Conservation (phyloP, 2,113 vertebrate species). For the Melanerpes formicivorus region DNA sequence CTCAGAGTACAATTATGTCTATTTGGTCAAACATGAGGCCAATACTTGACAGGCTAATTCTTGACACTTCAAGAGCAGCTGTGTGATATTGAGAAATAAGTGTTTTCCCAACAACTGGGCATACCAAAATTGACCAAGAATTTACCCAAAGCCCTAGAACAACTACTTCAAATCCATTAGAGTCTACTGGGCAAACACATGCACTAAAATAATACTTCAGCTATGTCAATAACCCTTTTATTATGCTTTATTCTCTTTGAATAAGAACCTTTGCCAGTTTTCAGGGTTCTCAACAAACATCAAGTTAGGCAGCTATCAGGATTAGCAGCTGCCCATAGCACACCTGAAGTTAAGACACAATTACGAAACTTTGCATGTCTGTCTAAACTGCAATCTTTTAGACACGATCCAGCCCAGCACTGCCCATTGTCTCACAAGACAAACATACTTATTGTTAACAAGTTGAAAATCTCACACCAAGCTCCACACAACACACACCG, state of each 20-base stretch:
- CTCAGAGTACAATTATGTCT: slow-evolving; percentile 6
- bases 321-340: background rate
- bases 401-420: background rate
- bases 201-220: slow-evolving; percentile 28
- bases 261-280: background rate
- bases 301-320: background rate
- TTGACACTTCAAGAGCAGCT: slow-evolving; percentile 28
- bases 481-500: background rate
- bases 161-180: slow-evolving; percentile 69
- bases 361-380: background rate
- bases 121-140: slow-evolving; percentile 33
- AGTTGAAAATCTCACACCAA: background rate
- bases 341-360: background rate
- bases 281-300: background rate
- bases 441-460: background rate
- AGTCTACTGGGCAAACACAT: slow-evolving; percentile 54
- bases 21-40: background rate
- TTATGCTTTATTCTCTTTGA: slow-evolving; percentile 6
- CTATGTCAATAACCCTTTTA: slow-evolving; percentile 38
- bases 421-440: background rate
- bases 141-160: slow-evolving; percentile 60
- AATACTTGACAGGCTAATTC: slow-evolving; percentile 9
- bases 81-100: slow-evolving; percentile 42
- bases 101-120: slow-evolving; percentile 41
- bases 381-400: background rate